phyloP scores from a whole-genome alignment of 23 tunicate genomes.

The Trididemnum miniatum region DNA sequence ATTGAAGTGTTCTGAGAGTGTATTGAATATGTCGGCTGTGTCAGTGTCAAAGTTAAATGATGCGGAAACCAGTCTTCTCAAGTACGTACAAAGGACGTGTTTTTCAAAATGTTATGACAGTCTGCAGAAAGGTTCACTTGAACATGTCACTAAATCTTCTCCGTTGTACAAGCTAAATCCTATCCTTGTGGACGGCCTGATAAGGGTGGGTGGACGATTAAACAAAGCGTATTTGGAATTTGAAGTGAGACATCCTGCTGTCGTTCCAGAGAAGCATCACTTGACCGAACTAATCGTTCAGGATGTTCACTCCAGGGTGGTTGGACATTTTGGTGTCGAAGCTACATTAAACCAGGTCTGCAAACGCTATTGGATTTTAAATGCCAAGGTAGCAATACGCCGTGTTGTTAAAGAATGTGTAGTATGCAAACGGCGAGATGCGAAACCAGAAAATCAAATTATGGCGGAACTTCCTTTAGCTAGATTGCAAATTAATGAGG shows the following conservation, averaged over 20 bases:
- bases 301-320: not conserved
- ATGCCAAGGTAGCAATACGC: too few species aligned
- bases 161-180: constrained; percentile 12
- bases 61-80: not conserved
- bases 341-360: not conserved
- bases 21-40: not conserved
- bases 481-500: too few species aligned
- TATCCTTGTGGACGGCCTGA: not conserved
- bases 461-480: too few species aligned
- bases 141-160: not conserved
- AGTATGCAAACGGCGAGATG: too few species aligned
- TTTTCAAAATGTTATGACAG: not conserved
- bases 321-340: constrained; percentile 3
- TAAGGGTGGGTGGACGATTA: constrained; percentile 15
- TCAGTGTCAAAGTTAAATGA: not conserved
- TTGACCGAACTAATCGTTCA: constrained; percentile 4
- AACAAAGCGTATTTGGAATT: not conserved
- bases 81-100: not conserved
- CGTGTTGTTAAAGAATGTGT: too few species aligned
- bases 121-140: not conserved
- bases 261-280: not conserved
- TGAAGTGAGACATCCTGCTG: constrained; percentile 15
- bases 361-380: constrained; percentile 5
- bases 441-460: too few species aligned
- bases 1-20: not conserved